Evolutionary conservation across 2,888 invertebrate species (phyloP), one percentile per base, ranked within the genome.

Genomic region (Phania funesta): DNA sequence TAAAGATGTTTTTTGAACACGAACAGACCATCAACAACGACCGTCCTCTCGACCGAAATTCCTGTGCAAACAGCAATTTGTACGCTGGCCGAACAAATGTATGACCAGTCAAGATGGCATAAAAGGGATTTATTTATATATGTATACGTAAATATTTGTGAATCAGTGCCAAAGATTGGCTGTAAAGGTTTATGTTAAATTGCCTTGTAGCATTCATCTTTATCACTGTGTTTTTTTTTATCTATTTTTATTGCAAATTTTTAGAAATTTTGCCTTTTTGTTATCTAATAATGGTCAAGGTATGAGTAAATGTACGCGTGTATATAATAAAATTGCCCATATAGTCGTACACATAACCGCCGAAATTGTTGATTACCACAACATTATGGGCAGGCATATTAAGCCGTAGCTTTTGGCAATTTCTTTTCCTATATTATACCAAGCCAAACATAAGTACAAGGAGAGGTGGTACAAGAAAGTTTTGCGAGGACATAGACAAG

Each of bases 231-330:
- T 52, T 52, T 8, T 20, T 67, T 8, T 44, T 5, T 22, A 18
- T 11, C 3, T 41, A 32, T 32, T 56, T 38, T 60, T 18, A 35
- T 50, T 35, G 7, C 41, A 64, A 18, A 22, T 74, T 54, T 74
- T 32, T n/a, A 26, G 26, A 46, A n/a, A n/a, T n/a, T 50, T 41
- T 29, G 18, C 32, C 9, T 50, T 67, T 52, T 29, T 52, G 16
- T 13, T 16, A 38, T 35, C 18, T 46, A 9, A 24, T 18, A 35
- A 2, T 20, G 9, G n/a, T n/a, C n/a, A 35, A 74, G 24, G 35
- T 46, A 24, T 74, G 44, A 32, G 35, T 35, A 48, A 35, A 29
- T 24, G 38, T 46, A 56, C 35, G 48, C 48, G 29, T 48, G n/a
- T 44, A 46, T 58, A 7, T n/a, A 24, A 50, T 52, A 16, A 50